Conservation (phyloP, 2,113 vertebrate genomes). For the Pangasianodon gigas region DNA sequence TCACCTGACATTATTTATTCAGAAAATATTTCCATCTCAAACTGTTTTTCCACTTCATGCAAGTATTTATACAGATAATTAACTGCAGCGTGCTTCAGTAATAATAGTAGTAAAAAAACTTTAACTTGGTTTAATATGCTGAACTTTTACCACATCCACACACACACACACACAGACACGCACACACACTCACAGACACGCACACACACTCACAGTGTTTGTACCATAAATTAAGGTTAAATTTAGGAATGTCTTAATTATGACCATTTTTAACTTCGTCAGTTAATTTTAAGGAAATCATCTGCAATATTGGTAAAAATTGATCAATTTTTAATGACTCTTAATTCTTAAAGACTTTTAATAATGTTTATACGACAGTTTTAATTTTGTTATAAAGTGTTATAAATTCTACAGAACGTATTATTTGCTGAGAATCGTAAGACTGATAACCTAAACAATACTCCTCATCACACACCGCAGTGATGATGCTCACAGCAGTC, state of each 20-base stretch:
- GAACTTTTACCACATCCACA: neutral
- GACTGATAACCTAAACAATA: neutral
- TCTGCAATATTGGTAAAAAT: neutral
- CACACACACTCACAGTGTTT: neutral
- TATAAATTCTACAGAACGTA: neutral
- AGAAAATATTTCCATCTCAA: neutral
- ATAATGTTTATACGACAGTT: neutral
- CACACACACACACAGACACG: neutral
- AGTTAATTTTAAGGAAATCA: neutral
- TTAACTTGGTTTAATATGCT: neutral
- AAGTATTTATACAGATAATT: neutral
- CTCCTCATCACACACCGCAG: too few relatives aligned
- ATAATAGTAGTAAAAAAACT: neutral
- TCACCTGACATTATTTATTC: neutral
- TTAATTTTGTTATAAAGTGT: neutral
- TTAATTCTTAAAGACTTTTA: too few relatives aligned
- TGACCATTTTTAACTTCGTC: neutral
- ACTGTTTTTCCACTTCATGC: neutral
- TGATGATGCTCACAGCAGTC: neutral
- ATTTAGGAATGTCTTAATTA: neutral
- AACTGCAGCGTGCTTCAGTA: neutral
- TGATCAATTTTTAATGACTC: neutral
- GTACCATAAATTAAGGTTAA: neutral
- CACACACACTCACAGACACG: neutral
- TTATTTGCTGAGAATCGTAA: neutral